Evolutionary conservation across 2,113 vertebrate species (phyloP).

Genomic region (Scomber scombrus): DNA sequence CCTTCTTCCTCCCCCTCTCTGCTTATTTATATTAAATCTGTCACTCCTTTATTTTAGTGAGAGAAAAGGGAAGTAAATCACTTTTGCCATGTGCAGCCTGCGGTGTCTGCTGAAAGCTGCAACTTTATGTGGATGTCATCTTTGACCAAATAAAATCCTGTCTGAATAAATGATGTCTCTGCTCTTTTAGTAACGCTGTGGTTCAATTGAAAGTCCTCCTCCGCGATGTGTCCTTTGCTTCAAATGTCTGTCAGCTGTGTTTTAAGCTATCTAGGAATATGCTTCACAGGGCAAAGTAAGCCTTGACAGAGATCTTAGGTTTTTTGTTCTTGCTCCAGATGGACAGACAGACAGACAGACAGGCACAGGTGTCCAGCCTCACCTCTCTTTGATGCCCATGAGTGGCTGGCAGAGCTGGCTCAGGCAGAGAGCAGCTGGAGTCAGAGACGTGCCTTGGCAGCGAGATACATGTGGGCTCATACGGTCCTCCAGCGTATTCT

Average conservation of each 20-base stretch:
- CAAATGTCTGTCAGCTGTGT: slow-evolving; percentile 29
- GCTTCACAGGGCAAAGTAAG: slow-evolving; percentile 6
- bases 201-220: slow-evolving; percentile 17
- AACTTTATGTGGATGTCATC: slow-evolving; percentile 53
- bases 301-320: background rate
- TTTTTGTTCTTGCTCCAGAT: slow-evolving; percentile 40
- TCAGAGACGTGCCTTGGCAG: slow-evolving; percentile 58
- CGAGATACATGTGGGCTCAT: slow-evolving; percentile 32
- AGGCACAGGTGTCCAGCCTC: slow-evolving; percentile 60
- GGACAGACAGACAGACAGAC: slow-evolving; percentile 36
- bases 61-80: slow-evolving; percentile 64
- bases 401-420: slow-evolving; percentile 51
- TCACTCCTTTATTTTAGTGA: slow-evolving; percentile 69
- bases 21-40: slow-evolving; percentile 75
- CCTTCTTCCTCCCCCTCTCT: slow-evolving; percentile 49
- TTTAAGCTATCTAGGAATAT: slow-evolving; percentile 36
- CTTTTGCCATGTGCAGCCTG: slow-evolving; percentile 52
- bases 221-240: slow-evolving; percentile 40
- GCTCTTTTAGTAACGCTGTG: slow-evolving; percentile 45
- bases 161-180: slow-evolving; percentile 49
- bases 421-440: slow-evolving; percentile 64
- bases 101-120: slow-evolving; percentile 54
- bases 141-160: slow-evolving; percentile 58
- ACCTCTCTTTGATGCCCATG: slow-evolving; percentile 66
- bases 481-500: slow-evolving; percentile 53